These are phyloP conservation scores for Ditula angustiorana DNA, from an alignment of 2,888 invertebrate genomes.

Conservation along the genomic window DNA sequence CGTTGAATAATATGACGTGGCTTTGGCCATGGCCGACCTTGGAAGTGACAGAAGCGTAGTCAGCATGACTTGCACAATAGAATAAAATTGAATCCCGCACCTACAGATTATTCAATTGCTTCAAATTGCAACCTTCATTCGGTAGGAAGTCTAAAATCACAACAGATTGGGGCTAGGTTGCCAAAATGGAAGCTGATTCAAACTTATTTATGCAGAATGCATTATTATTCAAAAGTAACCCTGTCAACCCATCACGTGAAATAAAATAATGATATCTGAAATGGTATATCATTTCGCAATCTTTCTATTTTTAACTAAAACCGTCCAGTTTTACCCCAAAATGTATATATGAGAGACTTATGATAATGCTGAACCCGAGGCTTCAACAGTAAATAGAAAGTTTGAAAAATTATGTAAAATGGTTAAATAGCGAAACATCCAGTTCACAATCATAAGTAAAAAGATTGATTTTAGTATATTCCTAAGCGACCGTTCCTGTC, in stretches of 20 bases:
- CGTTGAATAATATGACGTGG: neutral
- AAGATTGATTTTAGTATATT: too few species aligned
- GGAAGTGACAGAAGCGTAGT: neutral
- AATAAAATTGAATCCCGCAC: neutral
- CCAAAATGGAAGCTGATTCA: neutral
- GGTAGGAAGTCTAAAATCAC: neutral
- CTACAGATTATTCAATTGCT: conserved; percentile 16
- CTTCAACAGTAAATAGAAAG: too few species aligned
- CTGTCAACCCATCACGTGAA: neutral
- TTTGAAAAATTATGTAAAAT: too few species aligned
- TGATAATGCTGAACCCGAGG: too few species aligned
- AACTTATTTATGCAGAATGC: neutral
- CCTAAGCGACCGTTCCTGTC: too few species aligned
- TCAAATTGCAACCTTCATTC: neutral
- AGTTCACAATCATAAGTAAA: too few species aligned
- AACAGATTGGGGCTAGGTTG: neutral
- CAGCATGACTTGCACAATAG: conserved; percentile 13
- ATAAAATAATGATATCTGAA: neutral
- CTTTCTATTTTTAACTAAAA: too few species aligned
- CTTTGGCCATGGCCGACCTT: neutral
- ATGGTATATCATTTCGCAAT: neutral
- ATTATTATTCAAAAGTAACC: neutral
- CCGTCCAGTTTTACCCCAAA: too few species aligned
- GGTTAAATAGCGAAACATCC: too few species aligned
- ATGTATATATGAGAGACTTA: too few species aligned